phyloP scores from a whole-genome alignment of 2,113 vertebrate species.

The Elephas maximus region DNA sequence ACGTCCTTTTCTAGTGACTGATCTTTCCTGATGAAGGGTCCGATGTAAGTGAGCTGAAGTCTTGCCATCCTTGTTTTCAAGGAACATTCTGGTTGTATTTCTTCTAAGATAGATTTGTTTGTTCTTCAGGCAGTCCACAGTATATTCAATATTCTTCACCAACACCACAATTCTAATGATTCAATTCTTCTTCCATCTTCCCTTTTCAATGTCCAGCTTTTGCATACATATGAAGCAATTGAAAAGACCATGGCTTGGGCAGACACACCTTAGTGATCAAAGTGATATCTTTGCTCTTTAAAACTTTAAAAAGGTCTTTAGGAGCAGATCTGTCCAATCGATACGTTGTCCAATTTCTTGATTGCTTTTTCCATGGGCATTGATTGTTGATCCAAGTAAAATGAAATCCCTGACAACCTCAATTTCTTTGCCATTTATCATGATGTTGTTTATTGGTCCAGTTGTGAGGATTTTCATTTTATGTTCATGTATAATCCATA shows the following conservation, averaged over 20 bases:
- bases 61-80: neutral
- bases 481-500: neutral
- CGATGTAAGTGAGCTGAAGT: neutral
- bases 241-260: neutral
- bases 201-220: neutral
- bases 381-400: neutral
- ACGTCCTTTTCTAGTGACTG: neutral
- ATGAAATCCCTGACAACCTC: neutral
- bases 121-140: neutral
- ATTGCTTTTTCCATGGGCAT: neutral
- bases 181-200: neutral
- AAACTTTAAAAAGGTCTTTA: neutral
- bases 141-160: neutral
- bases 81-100: neutral
- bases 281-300: neutral
- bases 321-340: neutral
- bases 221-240: neutral
- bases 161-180: neutral
- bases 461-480: neutral
- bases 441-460: neutral
- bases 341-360: neutral
- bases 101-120: neutral
- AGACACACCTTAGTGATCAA: neutral
- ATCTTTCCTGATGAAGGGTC: neutral
- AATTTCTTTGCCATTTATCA: neutral